Evolutionary conservation across 2,888 invertebrate species (phyloP), one percentile per base, ranked within the genome.

Genomic region (Drosophila histrio): DNA sequence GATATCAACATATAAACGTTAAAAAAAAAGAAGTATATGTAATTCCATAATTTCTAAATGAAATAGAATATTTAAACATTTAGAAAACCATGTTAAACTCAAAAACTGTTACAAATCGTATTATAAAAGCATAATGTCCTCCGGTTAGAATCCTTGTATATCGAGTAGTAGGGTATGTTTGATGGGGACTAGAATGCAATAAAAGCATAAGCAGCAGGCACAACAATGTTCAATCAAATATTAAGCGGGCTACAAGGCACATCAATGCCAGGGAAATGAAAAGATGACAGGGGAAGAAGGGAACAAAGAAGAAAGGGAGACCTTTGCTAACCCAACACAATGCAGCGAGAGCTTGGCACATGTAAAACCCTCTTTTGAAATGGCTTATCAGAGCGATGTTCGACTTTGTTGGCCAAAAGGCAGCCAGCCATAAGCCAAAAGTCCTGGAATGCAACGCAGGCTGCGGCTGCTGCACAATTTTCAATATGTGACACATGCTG

Each of bases 171-270:
- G 26, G 11, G 4, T 26, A n/a, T n/a, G 30, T 38, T 24, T n/a
- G 22, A 22, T 15, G 13, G 15, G 4, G 21, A 26, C 43, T 52
- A 61, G 79, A 81, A 68, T 82, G 88, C 88, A 82, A 87, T 85
- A 84, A 81, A 84, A 74, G 77, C 59, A 59, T 60, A 80, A 64
- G 67, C 81, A 74, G 57, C 58, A 71, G 65, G 77, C 58, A 64
- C 86, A 87, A 87, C 79, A 87, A 85, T 82, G 88, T 87, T 82
- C 86, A 82, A 87, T 82, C 79, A 82, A 82, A 88, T 78, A 85
- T 82, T 85, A 75, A 74, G 58, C 52, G 44, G 22, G 65, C 36
- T 15, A 50, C 62, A 60, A 50, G 22, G 36, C 28, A 38, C 41
- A 34, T 3, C 17, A 26, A 17, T 9, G 13, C 13, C 32, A 6